Percentiles rank a stretch among this genome's conserved stretches.
Conservation (phyloP, 1,140 invertebrate species). For the Monochamus saltuarius region DNA sequence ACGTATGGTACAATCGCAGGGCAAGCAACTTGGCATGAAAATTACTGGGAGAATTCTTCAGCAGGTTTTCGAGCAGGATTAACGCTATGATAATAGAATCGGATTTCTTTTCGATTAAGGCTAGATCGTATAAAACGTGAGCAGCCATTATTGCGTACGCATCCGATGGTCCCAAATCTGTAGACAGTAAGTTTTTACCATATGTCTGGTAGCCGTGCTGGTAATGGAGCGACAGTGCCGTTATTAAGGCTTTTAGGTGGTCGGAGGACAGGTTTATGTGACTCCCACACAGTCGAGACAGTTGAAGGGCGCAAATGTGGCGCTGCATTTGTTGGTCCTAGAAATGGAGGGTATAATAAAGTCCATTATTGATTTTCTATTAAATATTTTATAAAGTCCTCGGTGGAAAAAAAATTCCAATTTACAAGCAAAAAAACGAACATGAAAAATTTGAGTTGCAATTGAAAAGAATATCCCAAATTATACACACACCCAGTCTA, state of each 20-base stretch:
- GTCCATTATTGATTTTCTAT: too few relatives aligned
- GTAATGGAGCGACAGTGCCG: constrained; percentile 57
- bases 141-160: constrained; percentile 75
- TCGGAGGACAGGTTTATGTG: constrained; percentile 57
- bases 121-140: constrained; percentile 73
- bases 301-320: constrained; percentile 70
- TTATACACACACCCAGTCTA: too few relatives aligned
- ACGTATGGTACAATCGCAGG: constrained; percentile 69
- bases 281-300: constrained; percentile 66
- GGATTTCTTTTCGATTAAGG: constrained; percentile 60
- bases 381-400: too few relatives aligned
- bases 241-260: constrained; percentile 55
- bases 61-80: constrained; percentile 67
- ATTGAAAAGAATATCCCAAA: too few relatives aligned
- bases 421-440: too few relatives aligned
- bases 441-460: too few relatives aligned
- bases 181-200: constrained; percentile 55
- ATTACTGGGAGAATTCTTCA: constrained; percentile 73
- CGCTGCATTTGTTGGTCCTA: constrained; percentile 69
- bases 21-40: constrained; percentile 76
- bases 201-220: constrained; percentile 55
- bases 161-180: constrained; percentile 69
- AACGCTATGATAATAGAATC: constrained; percentile 65
- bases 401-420: too few relatives aligned
- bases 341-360: constrained; percentile 18